These are phyloP conservation scores for Ophiothrix spiculata DNA, from an alignment of 35 echinoderm and acorn worm genomes.

Conservation along the genomic window DNA sequence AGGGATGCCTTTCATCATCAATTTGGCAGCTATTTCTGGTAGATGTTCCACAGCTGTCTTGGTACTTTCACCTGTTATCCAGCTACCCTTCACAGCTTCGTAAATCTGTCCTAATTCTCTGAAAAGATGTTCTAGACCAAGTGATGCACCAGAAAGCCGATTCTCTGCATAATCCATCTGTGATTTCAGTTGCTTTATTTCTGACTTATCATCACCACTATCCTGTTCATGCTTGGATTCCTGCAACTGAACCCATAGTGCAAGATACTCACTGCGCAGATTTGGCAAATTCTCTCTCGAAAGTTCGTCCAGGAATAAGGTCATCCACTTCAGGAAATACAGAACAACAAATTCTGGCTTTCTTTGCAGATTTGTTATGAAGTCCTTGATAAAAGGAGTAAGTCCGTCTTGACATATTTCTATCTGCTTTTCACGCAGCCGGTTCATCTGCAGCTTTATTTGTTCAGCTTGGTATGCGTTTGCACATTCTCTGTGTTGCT, in stretches of 20 bases:
- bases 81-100: constrained; percentile 12
- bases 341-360: neutral
- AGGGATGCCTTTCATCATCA: neutral
- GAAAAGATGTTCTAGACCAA: constrained; percentile 21
- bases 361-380: neutral
- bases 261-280: constrained; percentile 7
- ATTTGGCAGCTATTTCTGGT: neutral
- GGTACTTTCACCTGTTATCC: neutral
- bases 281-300: constrained; percentile 6
- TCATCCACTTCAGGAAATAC: constrained; percentile 22
- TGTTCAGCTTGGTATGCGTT: neutral
- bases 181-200: neutral
- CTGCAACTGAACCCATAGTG: constrained; percentile 11
- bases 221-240: neutral
- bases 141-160: neutral
- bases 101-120: constrained; percentile 26
- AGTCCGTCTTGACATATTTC: neutral
- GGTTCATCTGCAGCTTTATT: constrained; percentile 17
- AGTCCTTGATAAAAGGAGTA: constrained; percentile 19
- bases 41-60: neutral
- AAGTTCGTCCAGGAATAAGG: neutral
- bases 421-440: constrained; percentile 13
- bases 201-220: neutral
- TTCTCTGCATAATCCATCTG: constrained; percentile 5
- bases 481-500: constrained; percentile 1